phyloP scores from a whole-genome alignment of 2,113 vertebrate genomes.

The Gymnorhina tibicen region DNA sequence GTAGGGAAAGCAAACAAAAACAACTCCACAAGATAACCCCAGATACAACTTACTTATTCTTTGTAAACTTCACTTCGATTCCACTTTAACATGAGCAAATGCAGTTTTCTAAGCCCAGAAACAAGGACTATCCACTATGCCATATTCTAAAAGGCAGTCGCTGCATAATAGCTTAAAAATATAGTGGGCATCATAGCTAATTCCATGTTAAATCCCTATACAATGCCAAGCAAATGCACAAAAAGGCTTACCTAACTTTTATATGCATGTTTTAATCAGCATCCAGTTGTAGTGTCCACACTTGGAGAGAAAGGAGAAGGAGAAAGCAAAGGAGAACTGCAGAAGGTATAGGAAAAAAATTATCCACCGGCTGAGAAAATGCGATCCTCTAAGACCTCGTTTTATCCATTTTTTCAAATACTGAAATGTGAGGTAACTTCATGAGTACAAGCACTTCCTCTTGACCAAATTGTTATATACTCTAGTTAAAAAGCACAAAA shows the following conservation, averaged over 20 bases:
- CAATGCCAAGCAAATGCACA: background rate
- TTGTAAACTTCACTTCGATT: background rate
- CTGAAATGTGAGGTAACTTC: background rate
- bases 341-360: background rate
- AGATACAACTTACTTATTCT: background rate
- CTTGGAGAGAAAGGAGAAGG: fast-evolving
- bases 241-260: background rate
- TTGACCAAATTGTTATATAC: fast-evolving
- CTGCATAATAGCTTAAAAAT: background rate
- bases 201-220: background rate
- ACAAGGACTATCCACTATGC: background rate
- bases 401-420: background rate
- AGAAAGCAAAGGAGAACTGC: background rate
- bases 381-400: background rate
- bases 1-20: background rate
- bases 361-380: background rate
- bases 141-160: fast-evolving
- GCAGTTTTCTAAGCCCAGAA: background rate
- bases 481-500: background rate
- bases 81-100: background rate
- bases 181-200: background rate
- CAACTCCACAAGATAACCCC: background rate
- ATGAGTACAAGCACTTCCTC: background rate
- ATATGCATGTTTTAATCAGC: background rate
- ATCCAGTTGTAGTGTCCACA: background rate